These are phyloP conservation scores for Plestiodon gilberti DNA, from an alignment of 2,113 vertebrate genomes.

Conservation along the genomic window DNA sequence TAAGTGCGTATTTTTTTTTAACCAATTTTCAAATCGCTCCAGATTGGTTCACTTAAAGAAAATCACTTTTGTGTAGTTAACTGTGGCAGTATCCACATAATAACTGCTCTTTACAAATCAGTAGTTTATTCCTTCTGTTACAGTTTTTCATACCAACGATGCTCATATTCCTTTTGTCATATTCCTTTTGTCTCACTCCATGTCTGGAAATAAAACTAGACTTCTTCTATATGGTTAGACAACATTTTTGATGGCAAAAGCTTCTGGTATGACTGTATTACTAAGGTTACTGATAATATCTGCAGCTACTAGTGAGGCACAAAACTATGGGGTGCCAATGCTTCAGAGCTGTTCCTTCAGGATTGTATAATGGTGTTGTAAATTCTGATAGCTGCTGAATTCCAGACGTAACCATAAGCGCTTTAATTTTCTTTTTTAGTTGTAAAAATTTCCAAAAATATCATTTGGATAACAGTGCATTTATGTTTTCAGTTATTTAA, in stretches of 20 bases:
- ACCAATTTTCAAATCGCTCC: not conserved
- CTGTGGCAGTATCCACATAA: not conserved
- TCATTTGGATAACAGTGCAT: not conserved
- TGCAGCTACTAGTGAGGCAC: not conserved
- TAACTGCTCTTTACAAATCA: not conserved
- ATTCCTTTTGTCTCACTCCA: not conserved
- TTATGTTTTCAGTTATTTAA: constrained; percentile 8
- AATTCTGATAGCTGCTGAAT: not conserved
- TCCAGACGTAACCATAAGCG: not conserved
- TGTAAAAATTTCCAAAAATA: not conserved
- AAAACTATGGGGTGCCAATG: not conserved
- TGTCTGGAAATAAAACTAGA: not conserved
- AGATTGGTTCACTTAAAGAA: not conserved
- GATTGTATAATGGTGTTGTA: not conserved
- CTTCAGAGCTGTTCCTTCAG: not conserved
- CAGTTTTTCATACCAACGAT: not conserved
- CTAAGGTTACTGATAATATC: not conserved
- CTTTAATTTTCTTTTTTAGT: not conserved
- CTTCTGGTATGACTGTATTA: not conserved
- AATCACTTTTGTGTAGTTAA: not conserved
- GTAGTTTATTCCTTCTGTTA: not conserved
- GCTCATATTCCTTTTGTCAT: not conserved
- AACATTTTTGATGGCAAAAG: not conserved
- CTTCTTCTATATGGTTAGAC: not conserved
- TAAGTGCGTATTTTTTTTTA: not conserved